Conservation (phyloP, 64 coral and sea anemone genomes). For the Cladopsammia gracilis region DNA sequence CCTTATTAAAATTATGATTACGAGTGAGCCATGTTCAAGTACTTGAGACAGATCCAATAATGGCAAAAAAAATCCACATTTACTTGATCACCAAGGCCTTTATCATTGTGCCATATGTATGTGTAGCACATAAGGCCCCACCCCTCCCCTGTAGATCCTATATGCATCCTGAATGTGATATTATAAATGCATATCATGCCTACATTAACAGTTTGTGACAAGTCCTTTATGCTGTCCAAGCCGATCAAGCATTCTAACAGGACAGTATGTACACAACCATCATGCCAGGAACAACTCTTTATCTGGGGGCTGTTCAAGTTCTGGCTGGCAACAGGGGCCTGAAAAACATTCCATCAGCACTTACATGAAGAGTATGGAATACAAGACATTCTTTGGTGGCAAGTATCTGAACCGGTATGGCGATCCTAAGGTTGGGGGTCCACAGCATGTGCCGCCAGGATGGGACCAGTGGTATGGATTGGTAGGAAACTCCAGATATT, state of each 20-base stretch:
- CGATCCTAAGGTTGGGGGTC: constrained; percentile 47
- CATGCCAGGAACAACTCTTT: constrained; percentile 83
- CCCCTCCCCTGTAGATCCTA: too few species aligned
- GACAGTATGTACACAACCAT: constrained; percentile 88
- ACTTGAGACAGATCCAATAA: too few species aligned
- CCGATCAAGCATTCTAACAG: constrained; percentile 91
- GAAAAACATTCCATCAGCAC: constrained; percentile 81
- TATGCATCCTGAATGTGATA: too few species aligned
- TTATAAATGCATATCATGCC: too few species aligned
- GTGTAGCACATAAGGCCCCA: too few species aligned
- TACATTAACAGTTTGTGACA: constrained; percentile 70
- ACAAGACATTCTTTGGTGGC: constrained; percentile 82
- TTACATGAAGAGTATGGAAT: constrained; percentile 66
- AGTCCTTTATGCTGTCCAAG: constrained; percentile 91
- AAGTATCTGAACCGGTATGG: constrained; percentile 93
- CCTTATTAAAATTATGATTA: too few species aligned
- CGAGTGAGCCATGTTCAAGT: too few species aligned
- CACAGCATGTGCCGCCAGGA: constrained; percentile 88
- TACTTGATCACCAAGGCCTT: too few species aligned
- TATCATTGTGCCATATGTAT: too few species aligned
- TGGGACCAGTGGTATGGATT: constrained; percentile 92
- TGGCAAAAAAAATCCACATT: too few species aligned
- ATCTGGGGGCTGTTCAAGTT: constrained; percentile 78
- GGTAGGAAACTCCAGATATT: constrained; percentile 94
- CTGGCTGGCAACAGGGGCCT: constrained; percentile 79